Evolutionary conservation across 1,140 invertebrate genomes (phyloP), one percentile per base, ranked within the genome.

Genomic region (Grapholita molesta): DNA sequence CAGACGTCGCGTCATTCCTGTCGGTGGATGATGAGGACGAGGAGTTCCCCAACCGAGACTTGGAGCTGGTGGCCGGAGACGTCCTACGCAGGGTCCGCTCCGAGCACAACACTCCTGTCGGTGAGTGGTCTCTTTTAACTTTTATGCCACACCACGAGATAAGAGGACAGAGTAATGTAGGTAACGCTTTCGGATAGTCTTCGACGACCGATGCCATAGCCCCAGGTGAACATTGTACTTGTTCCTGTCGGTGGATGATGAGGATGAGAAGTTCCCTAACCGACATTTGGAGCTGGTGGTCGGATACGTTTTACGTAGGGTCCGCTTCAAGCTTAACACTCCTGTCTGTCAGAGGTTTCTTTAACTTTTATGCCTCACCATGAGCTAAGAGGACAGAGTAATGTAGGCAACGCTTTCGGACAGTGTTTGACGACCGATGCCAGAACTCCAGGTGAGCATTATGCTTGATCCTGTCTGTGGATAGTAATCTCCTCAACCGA

Each of bases 1-100:
- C 96, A 71, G 96, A 96, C 75, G 96, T 97, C 7, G 96, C 95
- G 23, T 95, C 94, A 70, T 97, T 97, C 87, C 92, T 96, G 30
- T 94, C 94, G 48, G 95, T 95, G 48, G 92, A 96, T 67, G 94
- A 95, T 0, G 92, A 92, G 12, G 90, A 93, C 0, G 86, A 90
- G 68, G 90, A 86, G 12, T 93, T 93, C 77, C 94, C 94, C 55
- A 92, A 93, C 68, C 94, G 95, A 70, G 96, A 96, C 84, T 91
- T 96, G 66, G 94, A 96, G 85, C 82, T 96, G 68, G 92, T 96
- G 0, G 95, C 96, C 23, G 96, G 96, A 0, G 95, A 96, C 73
- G 94, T 96, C 67, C 90, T 96, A 9, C 93, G 95, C 65, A 91
- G 94, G 66, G 94, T 95, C 38, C 91, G 94, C 55, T 96, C 94